Base-by-base conservation (phyloP, 2,113 vertebrate species). In the Mus pahari region DNA sequence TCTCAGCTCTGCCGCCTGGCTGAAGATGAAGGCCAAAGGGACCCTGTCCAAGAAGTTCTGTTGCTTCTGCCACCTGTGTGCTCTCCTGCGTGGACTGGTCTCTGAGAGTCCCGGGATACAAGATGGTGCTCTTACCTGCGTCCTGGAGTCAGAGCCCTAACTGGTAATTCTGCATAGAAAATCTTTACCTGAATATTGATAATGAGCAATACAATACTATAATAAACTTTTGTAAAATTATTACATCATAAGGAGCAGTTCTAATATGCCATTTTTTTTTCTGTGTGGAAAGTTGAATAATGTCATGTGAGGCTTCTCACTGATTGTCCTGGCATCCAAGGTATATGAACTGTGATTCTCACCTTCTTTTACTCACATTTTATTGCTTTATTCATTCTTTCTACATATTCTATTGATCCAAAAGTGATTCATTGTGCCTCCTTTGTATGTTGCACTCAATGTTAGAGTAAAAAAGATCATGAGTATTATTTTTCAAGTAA, bases 401-500 rank as follows among this genome's bases (percentile, higher is more conserved):
- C 89, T 68, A 75, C 36, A 78, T 66, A 20, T 70, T 78, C 26
- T 78, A 26, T 68, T 86, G 53, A 88, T 79, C 31, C 39, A 36
- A 74, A 70, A 79, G n/a, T 90, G 26, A 82, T 20, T 94, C 33
- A 50, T 45, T 83, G 73, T 36, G 82, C 20, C 26, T 73, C 33
- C 12, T 87, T 20, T 91, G 86, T 71, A 39, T 94, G 24, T 33
- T 75, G 45, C 86, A 84, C 13, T 93, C 90, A 82, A 71, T 33
- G 22, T 87, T 88, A 91, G 33, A 94, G 19, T 95, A 73, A 71
- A 33, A 33, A 86, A 48, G 31, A 39, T 26, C 13, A 22, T 64
- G 75, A 86, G 36, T 48, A 71, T 89, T 81, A 55, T 66, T 77
- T 94, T 94, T 89, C 42, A 77, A 45, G 78, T 75, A 60, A 93